Percentiles rank a stretch among this genome's conserved stretches.
Conservation (phyloP, 2,113 vertebrate species). For the Apistogramma diplotaenia region DNA sequence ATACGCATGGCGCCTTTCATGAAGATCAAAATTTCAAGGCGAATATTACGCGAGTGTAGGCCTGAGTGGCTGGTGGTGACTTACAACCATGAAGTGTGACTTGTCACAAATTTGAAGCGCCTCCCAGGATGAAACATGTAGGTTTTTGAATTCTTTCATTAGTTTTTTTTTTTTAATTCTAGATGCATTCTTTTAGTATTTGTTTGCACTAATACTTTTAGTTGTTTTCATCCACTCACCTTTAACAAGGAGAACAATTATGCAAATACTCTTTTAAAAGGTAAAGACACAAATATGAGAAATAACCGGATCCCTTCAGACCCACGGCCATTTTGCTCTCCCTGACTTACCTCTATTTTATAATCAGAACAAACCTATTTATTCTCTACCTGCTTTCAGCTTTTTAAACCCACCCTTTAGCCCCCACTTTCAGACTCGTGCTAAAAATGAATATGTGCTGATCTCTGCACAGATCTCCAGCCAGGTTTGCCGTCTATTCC, state of each 20-base stretch:
- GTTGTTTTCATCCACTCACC: not conserved
- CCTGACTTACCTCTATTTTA: not conserved
- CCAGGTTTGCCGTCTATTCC: constrained; percentile 2
- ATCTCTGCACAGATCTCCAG: constrained; percentile 36
- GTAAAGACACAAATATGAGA: not conserved
- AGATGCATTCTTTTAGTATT: not conserved
- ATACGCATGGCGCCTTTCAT: not conserved
- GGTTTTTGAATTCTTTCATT: not conserved
- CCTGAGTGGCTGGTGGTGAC: not conserved
- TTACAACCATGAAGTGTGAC: not conserved
- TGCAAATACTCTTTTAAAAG: not conserved
- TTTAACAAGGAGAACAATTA: not conserved
- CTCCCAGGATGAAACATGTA: not conserved
- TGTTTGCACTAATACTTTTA: not conserved
- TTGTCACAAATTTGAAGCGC: not conserved
- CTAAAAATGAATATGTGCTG: not conserved
- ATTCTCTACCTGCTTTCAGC: not conserved
- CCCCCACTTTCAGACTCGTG: not conserved
- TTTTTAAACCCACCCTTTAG: not conserved
- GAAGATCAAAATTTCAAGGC: not conserved
- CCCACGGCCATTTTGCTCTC: not conserved
- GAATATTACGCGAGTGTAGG: not conserved
- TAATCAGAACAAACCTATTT: not conserved
- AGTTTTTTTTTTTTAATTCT: not conserved
- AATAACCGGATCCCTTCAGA: not conserved